phyloP scores from a whole-genome alignment of 2,113 vertebrate genomes.

The Heterochromis multidens region DNA sequence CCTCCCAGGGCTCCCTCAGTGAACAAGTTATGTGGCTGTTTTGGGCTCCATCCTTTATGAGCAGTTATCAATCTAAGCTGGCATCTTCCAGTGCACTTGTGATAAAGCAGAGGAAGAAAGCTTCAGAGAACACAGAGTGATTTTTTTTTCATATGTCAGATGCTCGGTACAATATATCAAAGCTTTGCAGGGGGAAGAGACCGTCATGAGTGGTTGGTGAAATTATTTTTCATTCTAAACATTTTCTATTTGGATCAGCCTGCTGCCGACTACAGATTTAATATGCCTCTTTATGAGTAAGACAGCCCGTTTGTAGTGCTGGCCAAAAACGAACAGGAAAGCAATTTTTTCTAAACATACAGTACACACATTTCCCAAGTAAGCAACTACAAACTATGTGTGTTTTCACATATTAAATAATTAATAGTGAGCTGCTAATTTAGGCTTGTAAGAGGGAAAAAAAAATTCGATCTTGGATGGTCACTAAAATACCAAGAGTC shows the following conservation, averaged over 20 bases:
- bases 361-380: background rate
- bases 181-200: background rate
- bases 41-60: constrained; percentile 19
- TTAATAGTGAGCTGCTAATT: background rate
- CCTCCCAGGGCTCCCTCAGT: constrained; percentile 4
- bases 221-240: constrained; percentile 20
- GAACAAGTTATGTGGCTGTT: constrained; percentile 9
- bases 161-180: constrained; percentile 6
- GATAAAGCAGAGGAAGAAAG: constrained; percentile 23
- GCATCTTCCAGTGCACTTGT: background rate
- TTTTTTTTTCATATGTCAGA: background rate
- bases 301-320: background rate
- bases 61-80: constrained; percentile 27
- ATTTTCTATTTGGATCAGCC: background rate
- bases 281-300: background rate
- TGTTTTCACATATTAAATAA: constrained; percentile 26
- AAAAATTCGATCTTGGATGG: background rate
- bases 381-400: background rate
- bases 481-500: background rate
- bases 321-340: background rate
- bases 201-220: background rate
- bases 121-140: background rate
- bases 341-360: background rate
- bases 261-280: background rate
- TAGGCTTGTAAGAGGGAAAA: background rate